A percentile compares a stretch with the other conserved stretches of the same genome.
phyloP scores from a whole-genome alignment of 2,113 vertebrate species.

The Chaetops frenatus region DNA sequence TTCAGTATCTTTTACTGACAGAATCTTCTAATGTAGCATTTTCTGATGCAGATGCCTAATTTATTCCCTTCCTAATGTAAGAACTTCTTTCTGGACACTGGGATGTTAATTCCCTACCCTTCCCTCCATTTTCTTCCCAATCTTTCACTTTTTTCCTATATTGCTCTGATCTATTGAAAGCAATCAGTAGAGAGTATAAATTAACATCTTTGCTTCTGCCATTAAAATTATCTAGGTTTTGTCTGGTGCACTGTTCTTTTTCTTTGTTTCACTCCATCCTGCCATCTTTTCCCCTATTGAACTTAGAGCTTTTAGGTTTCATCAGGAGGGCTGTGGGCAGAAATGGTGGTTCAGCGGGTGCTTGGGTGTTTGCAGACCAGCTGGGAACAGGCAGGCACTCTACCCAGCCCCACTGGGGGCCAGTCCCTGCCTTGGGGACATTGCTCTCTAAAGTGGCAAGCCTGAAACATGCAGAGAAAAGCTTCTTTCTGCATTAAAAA shows the following conservation, averaged over 20 bases:
- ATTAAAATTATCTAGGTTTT: not conserved
- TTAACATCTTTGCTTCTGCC: not conserved
- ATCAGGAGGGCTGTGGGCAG: not conserved
- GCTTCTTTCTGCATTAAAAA: not conserved
- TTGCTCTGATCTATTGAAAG: not conserved
- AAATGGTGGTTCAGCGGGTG: not conserved
- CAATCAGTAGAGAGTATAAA: not conserved
- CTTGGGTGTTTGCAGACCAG: not conserved
- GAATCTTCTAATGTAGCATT: not conserved
- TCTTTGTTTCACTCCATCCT: not conserved
- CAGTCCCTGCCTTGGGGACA: not conserved
- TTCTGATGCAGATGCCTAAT: not conserved
- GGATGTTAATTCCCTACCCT: rapidly evolving
- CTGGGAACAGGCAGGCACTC: not conserved
- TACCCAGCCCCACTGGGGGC: not conserved
- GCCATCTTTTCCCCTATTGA: not conserved
- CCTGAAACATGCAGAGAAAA: not conserved
- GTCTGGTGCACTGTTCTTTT: not conserved
- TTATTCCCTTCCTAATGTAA: not conserved
- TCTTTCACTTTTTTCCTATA: not conserved
- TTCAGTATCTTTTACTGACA: not conserved
- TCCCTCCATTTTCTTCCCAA: not conserved
- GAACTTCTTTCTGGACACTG: not conserved
- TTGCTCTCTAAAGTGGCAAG: not conserved
- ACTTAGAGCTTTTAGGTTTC: not conserved